Base-by-base conservation (phyloP, 2,888 invertebrate genomes). In the Vannuccia rotundouncinata region DNA sequence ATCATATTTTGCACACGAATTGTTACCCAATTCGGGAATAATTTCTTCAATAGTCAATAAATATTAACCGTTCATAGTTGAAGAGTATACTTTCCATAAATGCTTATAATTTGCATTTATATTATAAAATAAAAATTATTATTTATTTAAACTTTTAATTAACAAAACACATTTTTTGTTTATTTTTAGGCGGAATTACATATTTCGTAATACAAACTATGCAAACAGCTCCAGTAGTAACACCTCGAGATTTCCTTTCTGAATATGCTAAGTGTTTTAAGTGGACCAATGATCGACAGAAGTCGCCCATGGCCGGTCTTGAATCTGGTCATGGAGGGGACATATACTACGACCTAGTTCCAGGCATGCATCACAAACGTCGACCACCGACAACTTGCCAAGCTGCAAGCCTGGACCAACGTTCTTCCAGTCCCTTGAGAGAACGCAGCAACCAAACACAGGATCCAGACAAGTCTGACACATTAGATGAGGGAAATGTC, bases 361-460 rank as follows among this genome's bases (percentile, higher is more conserved):
- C 66, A 5, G 66, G 66, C 25, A 66, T 66, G 66, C 66, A 27
- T 66, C 66, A 66, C 25, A 66, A 66, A 27, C 66, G 66, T 66
- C 66, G 66, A n/a, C 66, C 66, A 66, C 66, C 66, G 2, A 13
- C 22, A 5, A n/a, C 5, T 2, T n/a, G 66, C 66, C 5, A 5
- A 22, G 66, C 66, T 5, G 66, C 66, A 17, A n/a, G 25, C 22
- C 66, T 66, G 22, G 66, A 66, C 25, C 66, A 66, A 27, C 66
- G 66, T 2, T 66, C 5, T 66, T 2, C 66, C 25, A 66, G 66
- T 66, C 66, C 66, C 13, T 22, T 66, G 2, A 5, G 25, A 66
- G 66, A 66, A 66, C n/a, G n/a, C n/a, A n/a, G n/a, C n/a, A n/a
- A 22, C 2, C 13, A 66, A 5, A 5, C 13, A n/a, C 10, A 13